Evolutionary conservation across 2,113 vertebrate species (phyloP).

Genomic region (Centropus bengalensis): DNA sequence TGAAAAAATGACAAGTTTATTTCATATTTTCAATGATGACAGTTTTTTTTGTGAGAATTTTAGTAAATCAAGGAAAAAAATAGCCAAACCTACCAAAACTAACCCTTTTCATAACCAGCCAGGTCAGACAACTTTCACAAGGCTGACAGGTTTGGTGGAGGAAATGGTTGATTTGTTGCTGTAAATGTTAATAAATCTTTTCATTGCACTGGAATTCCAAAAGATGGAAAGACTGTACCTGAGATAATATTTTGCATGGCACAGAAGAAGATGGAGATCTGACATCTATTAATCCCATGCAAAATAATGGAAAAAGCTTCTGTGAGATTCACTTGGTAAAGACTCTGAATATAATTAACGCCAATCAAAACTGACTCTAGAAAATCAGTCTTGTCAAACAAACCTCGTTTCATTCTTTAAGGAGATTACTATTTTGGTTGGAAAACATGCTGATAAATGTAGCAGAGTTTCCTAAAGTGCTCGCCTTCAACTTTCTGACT

Average conservation of each 20-base stretch:
- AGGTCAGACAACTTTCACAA: background rate
- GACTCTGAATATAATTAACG: background rate
- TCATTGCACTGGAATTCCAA: background rate
- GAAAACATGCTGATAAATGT: background rate
- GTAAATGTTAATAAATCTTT: background rate
- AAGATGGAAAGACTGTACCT: background rate
- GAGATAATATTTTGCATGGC: background rate
- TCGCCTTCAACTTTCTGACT: fast-evolving
- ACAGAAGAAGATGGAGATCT: background rate
- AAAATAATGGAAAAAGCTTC: background rate
- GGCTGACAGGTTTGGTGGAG: background rate
- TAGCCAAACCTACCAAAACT: background rate
- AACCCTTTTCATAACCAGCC: background rate
- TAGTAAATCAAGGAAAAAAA: background rate
- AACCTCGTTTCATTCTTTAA: background rate
- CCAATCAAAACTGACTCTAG: background rate
- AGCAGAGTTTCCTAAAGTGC: background rate
- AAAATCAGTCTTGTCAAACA: background rate
- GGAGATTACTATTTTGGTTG: background rate
- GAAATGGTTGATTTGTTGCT: background rate
- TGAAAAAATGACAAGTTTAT: background rate
- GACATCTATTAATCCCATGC: background rate
- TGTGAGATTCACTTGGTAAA: background rate
- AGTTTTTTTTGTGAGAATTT: background rate
- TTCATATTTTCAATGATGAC: background rate